phyloP scores from a whole-genome alignment of 2,113 vertebrate genomes.

The Furnarius figulus region DNA sequence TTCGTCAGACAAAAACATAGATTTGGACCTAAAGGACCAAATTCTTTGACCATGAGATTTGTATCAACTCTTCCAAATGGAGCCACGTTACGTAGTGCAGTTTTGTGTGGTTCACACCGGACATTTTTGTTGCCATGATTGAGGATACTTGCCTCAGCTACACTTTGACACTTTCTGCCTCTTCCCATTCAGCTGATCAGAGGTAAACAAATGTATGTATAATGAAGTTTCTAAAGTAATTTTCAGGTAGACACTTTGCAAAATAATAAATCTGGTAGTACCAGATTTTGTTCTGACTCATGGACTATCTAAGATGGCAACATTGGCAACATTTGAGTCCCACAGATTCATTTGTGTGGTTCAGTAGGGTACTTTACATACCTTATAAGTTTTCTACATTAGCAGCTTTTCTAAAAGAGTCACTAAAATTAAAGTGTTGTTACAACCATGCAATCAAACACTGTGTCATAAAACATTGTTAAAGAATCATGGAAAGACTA shows the following conservation, averaged over 20 bases:
- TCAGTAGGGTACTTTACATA: conserved; percentile 30
- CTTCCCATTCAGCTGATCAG: conserved; percentile 31
- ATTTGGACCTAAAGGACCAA: not conserved
- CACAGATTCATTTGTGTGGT: conserved; percentile 56
- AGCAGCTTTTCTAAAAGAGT: not conserved
- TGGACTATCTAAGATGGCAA: conserved; percentile 39
- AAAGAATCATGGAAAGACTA: not conserved
- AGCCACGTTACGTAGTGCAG: not conserved
- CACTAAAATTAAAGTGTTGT: not conserved
- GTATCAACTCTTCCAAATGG: not conserved
- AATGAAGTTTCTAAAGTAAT: conserved; percentile 34
- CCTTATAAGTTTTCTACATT: not conserved
- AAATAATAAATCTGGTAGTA: conserved; percentile 52
- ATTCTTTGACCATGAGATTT: not conserved
- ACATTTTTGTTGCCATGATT: not conserved
- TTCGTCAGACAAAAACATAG: not conserved
- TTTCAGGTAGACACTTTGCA: conserved; percentile 48
- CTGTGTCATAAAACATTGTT: not conserved
- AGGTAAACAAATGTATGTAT: conserved; percentile 55
- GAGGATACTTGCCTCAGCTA: not conserved
- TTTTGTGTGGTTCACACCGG: not conserved
- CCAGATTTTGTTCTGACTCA: conserved; percentile 55
- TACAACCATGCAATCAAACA: not conserved
- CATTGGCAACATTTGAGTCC: conserved; percentile 17
- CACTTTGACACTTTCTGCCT: not conserved